phyloP scores from a whole-genome alignment of 2,113 vertebrate genomes.

The Nerophis lumbriciformis region DNA sequence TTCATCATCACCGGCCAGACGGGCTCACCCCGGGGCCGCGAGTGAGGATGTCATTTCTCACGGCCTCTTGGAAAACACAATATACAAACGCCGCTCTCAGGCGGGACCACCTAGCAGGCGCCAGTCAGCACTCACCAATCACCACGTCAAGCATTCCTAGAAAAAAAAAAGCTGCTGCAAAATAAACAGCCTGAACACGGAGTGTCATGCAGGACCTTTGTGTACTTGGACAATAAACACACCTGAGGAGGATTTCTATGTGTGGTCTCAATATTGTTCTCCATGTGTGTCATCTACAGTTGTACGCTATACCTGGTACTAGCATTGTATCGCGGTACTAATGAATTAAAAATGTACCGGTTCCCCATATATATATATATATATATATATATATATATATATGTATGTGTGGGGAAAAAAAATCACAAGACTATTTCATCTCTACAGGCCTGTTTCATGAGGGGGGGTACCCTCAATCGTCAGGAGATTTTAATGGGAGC shows the following conservation, averaged over 20 bases:
- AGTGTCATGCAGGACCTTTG: constrained; percentile 21
- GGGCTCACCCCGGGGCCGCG: constrained; percentile 34
- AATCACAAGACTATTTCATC: too few species aligned
- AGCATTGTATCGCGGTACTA: too few species aligned
- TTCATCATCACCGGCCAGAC: too few species aligned
- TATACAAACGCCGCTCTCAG: constrained; percentile 59
- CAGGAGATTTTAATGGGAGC: too few species aligned
- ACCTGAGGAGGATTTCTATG: neutral
- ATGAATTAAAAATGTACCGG: too few species aligned
- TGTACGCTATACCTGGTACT: too few species aligned
- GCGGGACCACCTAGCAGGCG: constrained; percentile 64
- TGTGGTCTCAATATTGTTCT: neutral
- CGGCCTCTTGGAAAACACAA: constrained; percentile 71
- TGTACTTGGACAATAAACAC: constrained; percentile 10
- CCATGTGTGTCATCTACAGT: neutral
- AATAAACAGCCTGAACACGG: constrained; percentile 58
- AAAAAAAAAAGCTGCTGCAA: constrained; percentile 23
- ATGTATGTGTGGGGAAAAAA: too few species aligned
- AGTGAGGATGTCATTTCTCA: constrained; percentile 66
- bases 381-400: too few species aligned
- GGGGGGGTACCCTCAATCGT: too few species aligned
- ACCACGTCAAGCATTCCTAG: constrained; percentile 17
- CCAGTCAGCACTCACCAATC: constrained; percentile 25
- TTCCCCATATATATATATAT: too few species aligned
- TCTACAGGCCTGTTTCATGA: too few species aligned